Conservation (phyloP, 2,113 vertebrate genomes). For the Microcebus ravelobensis region DNA sequence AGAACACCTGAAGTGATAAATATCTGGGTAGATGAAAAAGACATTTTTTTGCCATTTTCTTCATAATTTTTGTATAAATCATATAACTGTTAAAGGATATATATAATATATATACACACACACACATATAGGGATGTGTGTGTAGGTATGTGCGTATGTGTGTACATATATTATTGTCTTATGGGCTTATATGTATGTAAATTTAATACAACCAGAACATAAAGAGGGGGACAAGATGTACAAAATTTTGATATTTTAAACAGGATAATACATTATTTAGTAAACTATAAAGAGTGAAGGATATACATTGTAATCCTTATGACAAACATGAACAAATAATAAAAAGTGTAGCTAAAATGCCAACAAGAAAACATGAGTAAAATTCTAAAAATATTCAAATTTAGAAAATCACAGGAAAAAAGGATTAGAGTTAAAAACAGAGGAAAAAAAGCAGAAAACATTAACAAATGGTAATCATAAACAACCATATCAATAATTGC, state of each 20-base stretch:
- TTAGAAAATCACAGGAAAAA: neutral
- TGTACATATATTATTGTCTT: neutral
- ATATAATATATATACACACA: too few species aligned
- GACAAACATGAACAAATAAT: neutral
- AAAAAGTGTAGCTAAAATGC: neutral
- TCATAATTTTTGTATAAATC: neutral
- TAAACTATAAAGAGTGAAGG: neutral
- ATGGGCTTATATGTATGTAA: neutral
- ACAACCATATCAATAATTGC: neutral
- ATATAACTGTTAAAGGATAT: neutral
- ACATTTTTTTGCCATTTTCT: neutral
- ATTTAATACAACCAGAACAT: neutral
- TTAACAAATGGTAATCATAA: neutral
- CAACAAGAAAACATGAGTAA: neutral
- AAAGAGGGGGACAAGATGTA: neutral
- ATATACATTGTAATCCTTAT: neutral
- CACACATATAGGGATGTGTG: too few species aligned
- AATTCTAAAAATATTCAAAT: neutral
- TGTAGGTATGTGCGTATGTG: too few species aligned
- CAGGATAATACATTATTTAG: neutral
- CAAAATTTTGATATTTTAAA: neutral
- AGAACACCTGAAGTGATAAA: neutral
- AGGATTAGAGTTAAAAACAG: neutral
- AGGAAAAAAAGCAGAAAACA: neutral
- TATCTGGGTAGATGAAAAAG: neutral